phyloP scores from a whole-genome alignment of 2,113 vertebrate species.

The Hystrix cristata region DNA sequence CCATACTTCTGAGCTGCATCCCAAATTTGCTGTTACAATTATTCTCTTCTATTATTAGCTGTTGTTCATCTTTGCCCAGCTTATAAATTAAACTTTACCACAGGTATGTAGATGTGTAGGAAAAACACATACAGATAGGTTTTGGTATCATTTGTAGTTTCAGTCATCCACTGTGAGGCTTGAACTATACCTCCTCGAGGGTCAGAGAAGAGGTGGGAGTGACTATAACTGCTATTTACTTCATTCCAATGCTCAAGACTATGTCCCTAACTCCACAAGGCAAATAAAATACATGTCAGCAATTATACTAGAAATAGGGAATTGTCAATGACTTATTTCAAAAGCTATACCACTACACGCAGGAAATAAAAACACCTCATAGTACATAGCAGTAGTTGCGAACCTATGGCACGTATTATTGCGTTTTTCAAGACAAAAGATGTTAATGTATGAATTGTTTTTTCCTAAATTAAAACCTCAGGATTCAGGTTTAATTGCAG shows the following conservation, averaged over 20 bases:
- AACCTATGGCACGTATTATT: background rate
- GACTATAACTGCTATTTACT: background rate
- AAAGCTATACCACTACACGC: background rate
- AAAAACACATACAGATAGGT: background rate
- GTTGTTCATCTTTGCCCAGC: background rate
- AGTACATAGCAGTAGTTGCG: background rate
- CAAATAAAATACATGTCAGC: background rate
- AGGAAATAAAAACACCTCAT: constrained; percentile 27
- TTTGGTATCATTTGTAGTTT: background rate
- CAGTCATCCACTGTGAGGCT: background rate
- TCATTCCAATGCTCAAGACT: background rate
- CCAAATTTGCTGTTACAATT: background rate
- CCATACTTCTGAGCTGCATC: background rate
- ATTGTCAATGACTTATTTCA: background rate
- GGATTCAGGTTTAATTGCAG: background rate
- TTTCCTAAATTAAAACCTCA: background rate
- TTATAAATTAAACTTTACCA: background rate
- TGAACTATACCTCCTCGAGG: background rate
- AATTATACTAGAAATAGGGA: background rate
- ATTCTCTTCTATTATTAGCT: background rate
- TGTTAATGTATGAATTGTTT: background rate
- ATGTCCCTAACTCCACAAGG: background rate
- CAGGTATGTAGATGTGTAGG: background rate
- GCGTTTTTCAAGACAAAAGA: background rate
- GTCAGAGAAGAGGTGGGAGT: background rate